Conservation (phyloP, 2,888 invertebrate genomes). For the Sarcophaga carnaria region DNA sequence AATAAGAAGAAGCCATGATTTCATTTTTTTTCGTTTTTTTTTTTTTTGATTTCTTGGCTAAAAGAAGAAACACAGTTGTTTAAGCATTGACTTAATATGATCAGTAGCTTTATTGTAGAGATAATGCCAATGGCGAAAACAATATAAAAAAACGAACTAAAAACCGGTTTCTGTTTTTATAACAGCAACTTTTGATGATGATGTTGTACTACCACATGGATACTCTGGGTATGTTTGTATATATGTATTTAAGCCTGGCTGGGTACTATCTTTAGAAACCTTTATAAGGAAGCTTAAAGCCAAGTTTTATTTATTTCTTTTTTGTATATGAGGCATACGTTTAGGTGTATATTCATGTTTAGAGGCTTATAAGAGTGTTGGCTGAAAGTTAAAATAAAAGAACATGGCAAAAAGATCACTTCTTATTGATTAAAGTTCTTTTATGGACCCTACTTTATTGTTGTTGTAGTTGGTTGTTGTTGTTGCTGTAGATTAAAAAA, state of each 20-base stretch:
- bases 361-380: background rate
- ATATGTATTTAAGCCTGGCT: constrained; percentile 11
- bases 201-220: constrained; percentile 28
- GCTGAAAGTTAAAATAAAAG: constrained; percentile 37
- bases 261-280: constrained; percentile 43
- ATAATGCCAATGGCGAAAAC: constrained; percentile 60
- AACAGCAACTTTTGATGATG: constrained; percentile 47
- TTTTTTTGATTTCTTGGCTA: constrained; percentile 41
- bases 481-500: no score
- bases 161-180: constrained; percentile 56
- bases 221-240: background rate
- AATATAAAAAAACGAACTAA: constrained; percentile 36
- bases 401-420: constrained; percentile 55
- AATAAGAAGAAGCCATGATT: constrained; percentile 20
- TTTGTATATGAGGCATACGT: background rate
- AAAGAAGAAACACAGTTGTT: constrained; percentile 67
- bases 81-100: constrained; percentile 69
- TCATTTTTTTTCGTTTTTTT: constrained; percentile 17
- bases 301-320: background rate
- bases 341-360: background rate
- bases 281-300: constrained; percentile 58
- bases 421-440: constrained; percentile 62
- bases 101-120: constrained; percentile 67
- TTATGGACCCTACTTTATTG: constrained; percentile 14
- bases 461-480: no score